phyloP scores from a whole-genome alignment of 2,888 invertebrate genomes.

The Tanypteryx hageni region DNA sequence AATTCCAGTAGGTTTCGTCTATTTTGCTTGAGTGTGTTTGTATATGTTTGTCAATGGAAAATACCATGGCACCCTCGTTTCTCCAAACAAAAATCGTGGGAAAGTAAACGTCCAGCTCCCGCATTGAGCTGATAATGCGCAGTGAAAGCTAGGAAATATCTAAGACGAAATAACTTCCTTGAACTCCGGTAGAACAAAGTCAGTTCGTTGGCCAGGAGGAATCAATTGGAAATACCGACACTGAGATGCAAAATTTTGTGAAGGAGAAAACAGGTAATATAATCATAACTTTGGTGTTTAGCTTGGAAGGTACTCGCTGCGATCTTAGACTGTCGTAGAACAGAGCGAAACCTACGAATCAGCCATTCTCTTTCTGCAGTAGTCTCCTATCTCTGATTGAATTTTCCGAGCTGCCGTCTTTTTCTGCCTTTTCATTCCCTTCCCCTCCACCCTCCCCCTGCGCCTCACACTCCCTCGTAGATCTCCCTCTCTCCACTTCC shows the following conservation, averaged over 20 bases:
- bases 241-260: neutral
- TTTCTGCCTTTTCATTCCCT: neutral
- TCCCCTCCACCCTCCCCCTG: neutral
- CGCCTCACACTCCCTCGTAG: neutral
- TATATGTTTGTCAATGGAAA: no score
- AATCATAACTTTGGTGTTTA: neutral
- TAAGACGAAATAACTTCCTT: neutral
- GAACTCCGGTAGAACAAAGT: neutral
- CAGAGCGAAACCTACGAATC: no score
- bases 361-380: neutral
- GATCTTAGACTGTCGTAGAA: neutral
- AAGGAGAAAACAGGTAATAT: neutral
- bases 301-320: neutral
- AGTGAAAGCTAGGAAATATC: neutral
- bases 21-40: no score
- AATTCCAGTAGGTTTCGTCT: no score
- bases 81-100: neutral
- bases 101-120: neutral
- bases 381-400: constrained; percentile 2
- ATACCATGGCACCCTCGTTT: neutral
- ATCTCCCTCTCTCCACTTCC: neutral
- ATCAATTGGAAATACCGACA: neutral
- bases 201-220: neutral
- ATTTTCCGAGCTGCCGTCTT: neutral
- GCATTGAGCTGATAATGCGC: neutral